Conservation (phyloP, 2,888 invertebrate genomes). For the Philereme transversata region DNA sequence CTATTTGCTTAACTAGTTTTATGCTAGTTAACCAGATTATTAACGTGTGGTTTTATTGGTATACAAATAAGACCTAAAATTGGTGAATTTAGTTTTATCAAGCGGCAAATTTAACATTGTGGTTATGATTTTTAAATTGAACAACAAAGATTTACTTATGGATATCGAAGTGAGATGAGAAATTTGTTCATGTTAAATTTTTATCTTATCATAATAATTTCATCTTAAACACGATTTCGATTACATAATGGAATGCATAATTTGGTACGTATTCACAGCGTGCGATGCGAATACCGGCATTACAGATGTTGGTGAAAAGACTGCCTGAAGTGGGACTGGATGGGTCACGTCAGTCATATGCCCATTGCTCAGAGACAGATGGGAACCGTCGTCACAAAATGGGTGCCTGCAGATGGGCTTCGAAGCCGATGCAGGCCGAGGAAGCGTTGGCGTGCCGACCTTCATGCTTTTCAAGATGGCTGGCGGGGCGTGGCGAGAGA, state of each 20-base stretch:
- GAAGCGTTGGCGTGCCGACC: no score
- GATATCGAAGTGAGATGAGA: conserved; percentile 26
- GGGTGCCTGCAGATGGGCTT: no score
- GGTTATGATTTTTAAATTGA: conserved; percentile 5
- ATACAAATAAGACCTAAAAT: conserved; percentile 14
- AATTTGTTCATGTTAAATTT: conserved; percentile 15
- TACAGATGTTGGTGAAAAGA: no score
- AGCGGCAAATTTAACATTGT: neutral
- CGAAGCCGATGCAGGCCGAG: no score
- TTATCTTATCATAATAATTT: neutral
- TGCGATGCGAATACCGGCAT: no score
- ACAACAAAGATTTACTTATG: conserved; percentile 17
- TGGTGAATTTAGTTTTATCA: neutral
- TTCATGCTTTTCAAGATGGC: no score
- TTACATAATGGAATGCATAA: neutral
- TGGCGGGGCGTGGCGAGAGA: no score
- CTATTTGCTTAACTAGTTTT: conserved; percentile 5
- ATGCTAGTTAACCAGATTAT: neutral
- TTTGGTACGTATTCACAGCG: no score
- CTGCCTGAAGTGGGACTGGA: no score
- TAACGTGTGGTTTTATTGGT: neutral
- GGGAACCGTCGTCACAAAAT: no score
- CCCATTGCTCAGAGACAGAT: no score
- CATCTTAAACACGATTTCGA: neutral
- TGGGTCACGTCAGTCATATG: no score